Base-by-base conservation (phyloP, 2,888 invertebrate genomes). In the Napeogenes inachia region DNA sequence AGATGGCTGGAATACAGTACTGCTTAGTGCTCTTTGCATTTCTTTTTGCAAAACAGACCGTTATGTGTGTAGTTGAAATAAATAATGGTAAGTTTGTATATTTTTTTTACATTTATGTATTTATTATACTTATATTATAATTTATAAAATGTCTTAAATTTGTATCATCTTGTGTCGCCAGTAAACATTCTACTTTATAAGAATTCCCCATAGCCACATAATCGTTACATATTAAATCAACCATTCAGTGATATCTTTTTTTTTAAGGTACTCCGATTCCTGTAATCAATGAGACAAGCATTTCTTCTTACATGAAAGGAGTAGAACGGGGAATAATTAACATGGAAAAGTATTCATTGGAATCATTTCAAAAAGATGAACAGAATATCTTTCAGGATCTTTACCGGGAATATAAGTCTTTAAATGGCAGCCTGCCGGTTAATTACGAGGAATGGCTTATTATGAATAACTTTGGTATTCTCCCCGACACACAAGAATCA, bases 361-460 rank as follows among this genome's bases (percentile, higher is more conserved):
- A 77, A 72, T 70, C 77, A 13, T 85, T 86, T 69, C 72, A 73
- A 61, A 74, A 68, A 61, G 80, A 84, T 66, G 83, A 83, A 73
- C 71, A 68, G 70, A 78, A 76, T 59, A 70, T 82, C 70, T 85
- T 84, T 63, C 79, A 76, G 73, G 76, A 80, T 68, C 67, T 78
- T 66, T 82, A 76, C 68, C 66, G 65, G 45, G 75, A 79, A 68
- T 81, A 78, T 61, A 66, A 68, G 60, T 70, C 73, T 35, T 58
- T 73, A 66, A 81, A 84, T 66, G 72, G 57, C 46, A 79, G 69
- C 60, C 60, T 73, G 21, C 74, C 75, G 62, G 73, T 81, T 71
- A 80, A 76, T 76, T 86, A 86, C 70, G 68, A 75, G 38, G 81
- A 86, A 68, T 85, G 85, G 80, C 77, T 85, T 47, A 72, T 85